phyloP scores from a whole-genome alignment of 2,888 invertebrate genomes.

The Atethmia centrago region DNA sequence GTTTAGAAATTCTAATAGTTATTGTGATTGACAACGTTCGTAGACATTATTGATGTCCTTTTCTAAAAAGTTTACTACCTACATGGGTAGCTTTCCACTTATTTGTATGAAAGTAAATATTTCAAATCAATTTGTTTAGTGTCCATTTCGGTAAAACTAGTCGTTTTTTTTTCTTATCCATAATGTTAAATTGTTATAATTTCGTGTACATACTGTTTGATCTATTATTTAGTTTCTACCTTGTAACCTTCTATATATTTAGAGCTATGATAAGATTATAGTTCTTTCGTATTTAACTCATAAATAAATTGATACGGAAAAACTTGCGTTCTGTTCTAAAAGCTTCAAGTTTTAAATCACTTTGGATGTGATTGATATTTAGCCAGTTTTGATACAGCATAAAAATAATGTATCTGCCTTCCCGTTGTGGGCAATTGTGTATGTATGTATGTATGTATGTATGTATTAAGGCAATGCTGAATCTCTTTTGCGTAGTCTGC shows the following conservation, averaged over 20 bases:
- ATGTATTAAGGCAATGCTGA: slow-evolving; percentile 44
- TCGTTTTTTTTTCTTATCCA: slow-evolving; percentile 44
- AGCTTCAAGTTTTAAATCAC: slow-evolving; percentile 49
- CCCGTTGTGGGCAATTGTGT: slow-evolving; percentile 32
- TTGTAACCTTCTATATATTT: slow-evolving; percentile 56
- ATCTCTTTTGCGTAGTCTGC: slow-evolving; percentile 40
- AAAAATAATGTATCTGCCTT: slow-evolving; percentile 47
- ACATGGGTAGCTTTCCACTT: slow-evolving; percentile 65
- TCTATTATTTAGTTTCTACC: slow-evolving; percentile 61
- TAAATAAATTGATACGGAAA: slow-evolving; percentile 41
- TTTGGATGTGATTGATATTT: slow-evolving; percentile 52
- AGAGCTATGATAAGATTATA: slow-evolving; percentile 70
- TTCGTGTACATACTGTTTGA: slow-evolving; percentile 60
- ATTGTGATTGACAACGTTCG: slow-evolving; percentile 78
- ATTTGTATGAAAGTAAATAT: slow-evolving; percentile 61
- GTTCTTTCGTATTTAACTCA: slow-evolving; percentile 59
- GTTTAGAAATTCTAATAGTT: slow-evolving; percentile 80
- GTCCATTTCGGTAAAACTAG: slow-evolving; percentile 49
- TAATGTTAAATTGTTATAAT: slow-evolving; percentile 63
- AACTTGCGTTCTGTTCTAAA: slow-evolving; percentile 43
- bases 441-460: slow-evolving; percentile 50
- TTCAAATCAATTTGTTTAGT: slow-evolving; percentile 30
- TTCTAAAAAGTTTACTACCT: slow-evolving; percentile 70
- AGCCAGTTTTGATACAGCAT: slow-evolving; percentile 45
- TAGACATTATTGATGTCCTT: slow-evolving; percentile 77